Percentiles rank a stretch among this genome's conserved stretches.
Evolutionary conservation across 1,140 invertebrate species (phyloP).

Genomic region (Anagrus nilaparvatae): DNA sequence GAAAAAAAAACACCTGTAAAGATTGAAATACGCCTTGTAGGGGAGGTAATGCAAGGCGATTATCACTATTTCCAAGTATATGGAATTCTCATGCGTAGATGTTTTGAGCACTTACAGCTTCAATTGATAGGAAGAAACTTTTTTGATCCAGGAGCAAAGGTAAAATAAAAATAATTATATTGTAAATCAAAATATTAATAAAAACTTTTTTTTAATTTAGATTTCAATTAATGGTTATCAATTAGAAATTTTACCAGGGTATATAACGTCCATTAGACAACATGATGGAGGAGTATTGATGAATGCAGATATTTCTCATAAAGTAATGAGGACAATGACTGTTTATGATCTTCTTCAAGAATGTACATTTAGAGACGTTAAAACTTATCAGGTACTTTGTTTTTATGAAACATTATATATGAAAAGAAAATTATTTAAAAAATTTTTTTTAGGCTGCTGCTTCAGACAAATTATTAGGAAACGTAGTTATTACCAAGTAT

Average conservation of each 20-base stretch:
- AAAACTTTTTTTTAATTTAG: conserved; percentile 15
- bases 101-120: conserved; percentile 49
- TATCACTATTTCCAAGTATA: conserved; percentile 46
- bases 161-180: conserved; percentile 37
- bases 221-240: conserved; percentile 37
- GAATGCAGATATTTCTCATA: conserved; percentile 65
- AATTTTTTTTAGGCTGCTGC: too few species aligned
- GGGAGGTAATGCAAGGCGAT: conserved; percentile 32
- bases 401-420: too few species aligned
- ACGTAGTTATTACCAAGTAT: not conserved
- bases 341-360: conserved; percentile 45
- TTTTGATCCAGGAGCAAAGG: conserved; percentile 58
- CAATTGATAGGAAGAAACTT: conserved; percentile 69
- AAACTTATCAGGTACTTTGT: too few species aligned
- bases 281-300: conserved; percentile 62
- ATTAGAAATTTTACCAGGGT: conserved; percentile 66
- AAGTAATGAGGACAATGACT: conserved; percentile 56
- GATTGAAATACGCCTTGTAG: conserved; percentile 33
- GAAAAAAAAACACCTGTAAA: conserved; percentile 26
- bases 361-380: too few species aligned
- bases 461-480: not conserved
- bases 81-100: conserved; percentile 65
- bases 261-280: conserved; percentile 70
- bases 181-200: not conserved
- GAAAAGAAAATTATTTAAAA: too few species aligned